A percentile compares a stretch with the other conserved stretches of the same genome.
Evolutionary conservation across 2,113 vertebrate species (phyloP).

Genomic region (Sapayoa aenigma): DNA sequence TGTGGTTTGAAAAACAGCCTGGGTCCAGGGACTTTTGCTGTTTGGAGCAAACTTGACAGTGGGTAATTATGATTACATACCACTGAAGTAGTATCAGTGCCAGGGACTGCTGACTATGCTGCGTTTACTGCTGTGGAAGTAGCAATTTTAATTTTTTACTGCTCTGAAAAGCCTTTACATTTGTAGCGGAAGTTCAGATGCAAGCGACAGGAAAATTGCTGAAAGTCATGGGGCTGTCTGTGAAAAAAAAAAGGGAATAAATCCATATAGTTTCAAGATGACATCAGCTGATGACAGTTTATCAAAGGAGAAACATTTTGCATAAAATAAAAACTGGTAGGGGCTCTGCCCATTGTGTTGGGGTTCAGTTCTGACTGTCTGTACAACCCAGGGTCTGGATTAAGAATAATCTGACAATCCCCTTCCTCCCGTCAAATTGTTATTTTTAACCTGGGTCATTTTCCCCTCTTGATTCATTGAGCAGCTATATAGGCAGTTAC

Average conservation of each 20-base stretch:
- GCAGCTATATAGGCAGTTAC: neutral
- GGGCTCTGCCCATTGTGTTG: rapidly evolving
- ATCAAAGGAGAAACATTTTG: neutral
- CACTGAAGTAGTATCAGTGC: neutral
- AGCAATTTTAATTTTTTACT: neutral
- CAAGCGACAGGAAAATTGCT: neutral
- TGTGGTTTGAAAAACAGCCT: neutral
- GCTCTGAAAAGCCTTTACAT: neutral
- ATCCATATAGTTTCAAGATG: neutral
- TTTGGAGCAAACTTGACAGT: neutral
- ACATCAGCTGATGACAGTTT: neutral
- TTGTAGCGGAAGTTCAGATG: neutral
- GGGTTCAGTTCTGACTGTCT: neutral
- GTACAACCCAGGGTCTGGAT: neutral
- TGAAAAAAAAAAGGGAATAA: neutral
- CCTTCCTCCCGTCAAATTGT: neutral
- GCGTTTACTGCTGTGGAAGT: neutral
- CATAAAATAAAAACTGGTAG: rapidly evolving
- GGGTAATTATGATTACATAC: neutral
- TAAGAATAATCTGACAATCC: neutral
- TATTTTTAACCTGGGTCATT: neutral
- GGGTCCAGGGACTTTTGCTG: neutral
- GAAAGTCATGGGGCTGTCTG: neutral
- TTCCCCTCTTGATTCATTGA: neutral
- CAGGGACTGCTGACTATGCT: neutral